Conservation (phyloP, 2,888 invertebrate species). For the Meta bourneti region DNA sequence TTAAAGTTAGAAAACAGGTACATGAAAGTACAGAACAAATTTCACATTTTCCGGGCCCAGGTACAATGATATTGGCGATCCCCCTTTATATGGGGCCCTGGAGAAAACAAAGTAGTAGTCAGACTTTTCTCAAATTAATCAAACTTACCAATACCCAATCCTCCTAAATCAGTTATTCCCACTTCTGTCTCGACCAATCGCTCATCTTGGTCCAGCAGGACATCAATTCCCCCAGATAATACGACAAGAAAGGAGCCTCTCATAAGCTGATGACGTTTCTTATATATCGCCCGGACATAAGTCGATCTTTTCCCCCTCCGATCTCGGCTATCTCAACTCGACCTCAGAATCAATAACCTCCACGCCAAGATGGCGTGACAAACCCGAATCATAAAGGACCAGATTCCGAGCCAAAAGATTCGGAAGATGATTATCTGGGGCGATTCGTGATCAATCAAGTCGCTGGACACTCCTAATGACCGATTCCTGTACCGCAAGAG, state of each 20-base stretch:
- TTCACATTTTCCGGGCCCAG: too few relatives aligned
- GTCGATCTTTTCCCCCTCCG: neutral
- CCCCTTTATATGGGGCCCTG: too few relatives aligned
- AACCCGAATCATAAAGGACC: slow-evolving; percentile 8
- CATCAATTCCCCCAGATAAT: neutral
- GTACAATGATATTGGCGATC: too few relatives aligned
- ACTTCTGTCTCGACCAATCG: neutral
- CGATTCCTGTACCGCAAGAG: neutral
- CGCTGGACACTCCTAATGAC: slow-evolving; percentile 20
- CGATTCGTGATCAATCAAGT: slow-evolving; percentile 2
- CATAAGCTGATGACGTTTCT: neutral
- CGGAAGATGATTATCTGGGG: neutral
- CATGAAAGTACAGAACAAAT: too few relatives aligned
- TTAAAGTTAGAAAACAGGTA: too few relatives aligned
- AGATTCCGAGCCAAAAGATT: slow-evolving; percentile 24
- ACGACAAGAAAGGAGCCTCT: neutral
- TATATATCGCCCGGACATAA: neutral
- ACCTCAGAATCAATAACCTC: neutral
- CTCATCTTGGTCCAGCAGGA: neutral
- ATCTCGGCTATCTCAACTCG: too few relatives aligned
- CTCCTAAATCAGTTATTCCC: neutral
- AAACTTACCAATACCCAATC: neutral
- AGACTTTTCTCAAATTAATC: too few relatives aligned
- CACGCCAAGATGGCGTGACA: slow-evolving; percentile 19
- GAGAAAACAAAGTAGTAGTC: too few relatives aligned